Percentiles rank a stretch among this genome's conserved stretches.
Conservation (phyloP, 2,113 vertebrate species). For the Esox niger region DNA sequence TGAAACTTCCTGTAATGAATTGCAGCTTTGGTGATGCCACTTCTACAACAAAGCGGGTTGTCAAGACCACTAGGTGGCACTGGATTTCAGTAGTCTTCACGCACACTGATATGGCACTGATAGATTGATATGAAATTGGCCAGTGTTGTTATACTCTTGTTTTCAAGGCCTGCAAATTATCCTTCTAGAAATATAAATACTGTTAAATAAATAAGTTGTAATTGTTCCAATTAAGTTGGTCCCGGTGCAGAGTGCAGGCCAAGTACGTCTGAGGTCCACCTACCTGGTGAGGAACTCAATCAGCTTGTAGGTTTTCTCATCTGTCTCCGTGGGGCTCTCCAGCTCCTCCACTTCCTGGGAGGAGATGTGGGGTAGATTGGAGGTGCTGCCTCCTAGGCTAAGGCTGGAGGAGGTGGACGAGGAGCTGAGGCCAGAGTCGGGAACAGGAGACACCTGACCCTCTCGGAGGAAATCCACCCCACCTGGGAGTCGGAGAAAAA, state of each 20-base stretch:
- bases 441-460: conserved; percentile 85
- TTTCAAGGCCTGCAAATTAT: too few species aligned
- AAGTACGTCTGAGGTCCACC: not conserved
- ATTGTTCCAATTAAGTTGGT: not conserved
- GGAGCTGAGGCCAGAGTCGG: conserved; percentile 92
- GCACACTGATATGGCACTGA: too few species aligned
- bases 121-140: too few species aligned
- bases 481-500: conserved; percentile 57
- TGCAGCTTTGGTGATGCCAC: too few species aligned
- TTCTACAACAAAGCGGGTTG: too few species aligned
- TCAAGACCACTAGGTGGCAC: conserved; percentile 52
- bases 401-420: conserved; percentile 96
- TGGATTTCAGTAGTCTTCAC: conserved; percentile 16
- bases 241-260: not conserved
- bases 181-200: too few species aligned
- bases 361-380: conserved; percentile 89
- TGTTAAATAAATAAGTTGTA: too few species aligned
- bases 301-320: conserved; percentile 92
- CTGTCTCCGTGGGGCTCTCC: conserved; percentile 74
- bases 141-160: too few species aligned
- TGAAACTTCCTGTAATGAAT: too few species aligned
- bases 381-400: conserved; percentile 90
- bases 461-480: conserved; percentile 92
- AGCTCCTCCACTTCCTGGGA: conserved; percentile 86
- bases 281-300: conserved; percentile 97